Base-by-base conservation (phyloP, 1,140 invertebrate genomes). In the Diabrotica undecimpunctata region DNA sequence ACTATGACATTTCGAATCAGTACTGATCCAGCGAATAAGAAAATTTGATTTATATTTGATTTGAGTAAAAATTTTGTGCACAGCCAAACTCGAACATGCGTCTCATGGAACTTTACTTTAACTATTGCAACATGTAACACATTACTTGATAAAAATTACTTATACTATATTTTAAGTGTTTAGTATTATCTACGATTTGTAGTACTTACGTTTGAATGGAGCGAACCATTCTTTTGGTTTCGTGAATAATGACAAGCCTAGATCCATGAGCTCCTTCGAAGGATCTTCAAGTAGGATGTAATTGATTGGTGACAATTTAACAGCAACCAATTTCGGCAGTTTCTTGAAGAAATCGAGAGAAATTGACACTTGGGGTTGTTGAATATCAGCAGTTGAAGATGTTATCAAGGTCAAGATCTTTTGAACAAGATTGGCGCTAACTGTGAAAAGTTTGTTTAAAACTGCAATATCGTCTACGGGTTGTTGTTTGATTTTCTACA, bases 291-390 rank as follows among this genome's bases (percentile, higher is more conserved):
- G 82, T 0, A 83, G 46, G 5, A 90, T 7, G 58, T 85, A 82
- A 71, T 83, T 85, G 5, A 90, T n/a, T 0, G 84, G 14, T 25
- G 87, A 90, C 39, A 86, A 77, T 54, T 78, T 81, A 9, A 85
- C 66, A 7, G 77, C 78, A 0, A 81, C 73, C 2, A 84, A 63
- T 53, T 74, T 74, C 3, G 85, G 84, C 0, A 87, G 41, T 38
- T 69, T 70, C 8, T 68, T 66, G 0, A 74, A 36, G 36, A 69
- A 36, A 35, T 68, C 54, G 38, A 61, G 36, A 7, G 80, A 77
- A 1, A 72, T 69, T 7, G 67, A 38, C 9, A 54, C 7, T 6
- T 62, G 4, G 11, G 25, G 52, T 50, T 53, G 58, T 13, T 53
- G 56, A 12, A 67, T n/a, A 38, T 58, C 52, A 10, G 39, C n/a